Base-by-base conservation (phyloP, 2,113 vertebrate species). In the Jaculus jaculus region DNA sequence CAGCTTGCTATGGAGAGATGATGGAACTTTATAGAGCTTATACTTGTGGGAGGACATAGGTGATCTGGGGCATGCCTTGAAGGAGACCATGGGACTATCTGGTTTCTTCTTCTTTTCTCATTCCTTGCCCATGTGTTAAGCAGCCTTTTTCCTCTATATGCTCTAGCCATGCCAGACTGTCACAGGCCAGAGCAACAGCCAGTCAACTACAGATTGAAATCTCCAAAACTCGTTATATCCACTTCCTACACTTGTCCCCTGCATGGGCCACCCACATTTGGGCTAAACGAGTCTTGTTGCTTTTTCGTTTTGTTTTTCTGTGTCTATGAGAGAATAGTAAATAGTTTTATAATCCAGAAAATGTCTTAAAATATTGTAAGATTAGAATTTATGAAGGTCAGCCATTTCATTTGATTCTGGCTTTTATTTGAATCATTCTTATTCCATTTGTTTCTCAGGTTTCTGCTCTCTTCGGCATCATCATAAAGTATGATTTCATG, bases 401-500 rank as follows among this genome's bases (percentile, higher is more conserved):
- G 80, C 18, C 34, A 75, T 91, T 93, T 94, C 60, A 90, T 85
- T 84, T 87, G 26, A 79, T 93, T 91, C 61, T 84, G 60, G 51
- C n/a, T 90, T 94, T 95, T 58, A 83, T 37, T 81, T 92, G 87
- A 71, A 73, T 87, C 39, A 91, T 94, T 91, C 28, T 3, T 78
- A 47, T 80, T 77, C 34, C 15, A 83, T 72, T 96, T 83, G 17
- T 78, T 80, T 93, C 30, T 84, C 83, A 87, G 32, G 87, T 68
- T 89, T 94, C 73, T 85, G n/a, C 20, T 80, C 78, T 91, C 90
- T 93, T 96, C 42, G 61, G 39, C n/a, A 91, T 89, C 66, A 94
- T 83, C 87, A 58, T 72, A 83, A 95, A 93, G 85, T 87, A 80
- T 72, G 37, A 95, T 88, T 96, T 89, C n/a, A 93, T 93, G 16